phyloP scores from a whole-genome alignment of 2,888 invertebrate species.

The Yponomeuta cagnagella region DNA sequence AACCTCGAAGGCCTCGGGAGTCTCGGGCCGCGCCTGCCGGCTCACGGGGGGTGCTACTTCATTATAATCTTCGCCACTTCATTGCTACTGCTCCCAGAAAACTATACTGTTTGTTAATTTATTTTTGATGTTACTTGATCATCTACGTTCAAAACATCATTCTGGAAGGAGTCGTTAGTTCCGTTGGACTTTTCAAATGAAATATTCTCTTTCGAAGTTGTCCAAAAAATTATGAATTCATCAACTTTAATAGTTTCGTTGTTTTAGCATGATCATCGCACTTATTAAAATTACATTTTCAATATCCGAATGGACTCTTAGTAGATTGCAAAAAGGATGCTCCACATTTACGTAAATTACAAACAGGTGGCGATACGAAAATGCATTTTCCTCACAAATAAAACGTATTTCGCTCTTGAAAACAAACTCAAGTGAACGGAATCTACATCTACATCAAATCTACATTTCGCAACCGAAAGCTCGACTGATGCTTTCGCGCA shows the following conservation, averaged over 20 bases:
- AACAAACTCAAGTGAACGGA: not conserved
- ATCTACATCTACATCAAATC: not conserved
- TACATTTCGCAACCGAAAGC: not conserved
- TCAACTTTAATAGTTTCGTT: no score
- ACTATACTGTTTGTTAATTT: not conserved
- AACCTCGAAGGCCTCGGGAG: slow-evolving; percentile 31
- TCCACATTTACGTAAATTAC: no score
- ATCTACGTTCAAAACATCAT: not conserved
- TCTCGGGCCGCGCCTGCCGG: not conserved
- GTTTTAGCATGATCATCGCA: no score
- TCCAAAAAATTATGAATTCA: no score
- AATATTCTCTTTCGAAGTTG: no score
- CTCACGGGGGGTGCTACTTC: not conserved
- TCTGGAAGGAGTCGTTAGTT: no score
- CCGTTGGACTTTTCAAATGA: no score
- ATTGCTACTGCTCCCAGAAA: not conserved
- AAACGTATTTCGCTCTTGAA: not conserved
- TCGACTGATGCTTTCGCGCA: not conserved
- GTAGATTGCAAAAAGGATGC: no score
- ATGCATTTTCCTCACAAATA: not conserved
- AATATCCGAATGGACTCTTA: no score
- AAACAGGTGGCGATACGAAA: not conserved
- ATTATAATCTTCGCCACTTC: not conserved
- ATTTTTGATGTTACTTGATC: not conserved
- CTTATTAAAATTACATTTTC: no score